phyloP scores from a whole-genome alignment of 2,113 vertebrate genomes.

The Lepidothrix coronata region DNA sequence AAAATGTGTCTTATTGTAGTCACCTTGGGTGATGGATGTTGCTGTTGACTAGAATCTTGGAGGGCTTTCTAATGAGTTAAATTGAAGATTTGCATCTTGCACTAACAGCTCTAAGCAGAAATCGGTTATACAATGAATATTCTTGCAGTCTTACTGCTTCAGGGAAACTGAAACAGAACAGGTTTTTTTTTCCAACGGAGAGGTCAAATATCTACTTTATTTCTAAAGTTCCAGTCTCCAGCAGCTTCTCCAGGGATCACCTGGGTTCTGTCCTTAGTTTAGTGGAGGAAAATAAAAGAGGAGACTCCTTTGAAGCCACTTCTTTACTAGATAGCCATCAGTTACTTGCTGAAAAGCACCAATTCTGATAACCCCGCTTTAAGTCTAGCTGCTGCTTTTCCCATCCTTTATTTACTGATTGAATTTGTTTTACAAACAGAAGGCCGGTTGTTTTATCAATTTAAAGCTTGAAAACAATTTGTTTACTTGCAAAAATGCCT shows the following conservation, averaged over 20 bases:
- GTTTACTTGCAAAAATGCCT: constrained; percentile 36
- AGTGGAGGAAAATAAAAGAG: neutral
- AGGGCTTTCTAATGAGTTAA: constrained; percentile 21
- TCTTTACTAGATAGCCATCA: constrained; percentile 2
- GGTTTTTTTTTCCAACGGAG: neutral
- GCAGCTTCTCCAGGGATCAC: constrained; percentile 12
- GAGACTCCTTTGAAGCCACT: neutral
- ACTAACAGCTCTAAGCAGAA: constrained; percentile 68
- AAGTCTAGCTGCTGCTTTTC: constrained; percentile 30
- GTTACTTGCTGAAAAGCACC: constrained; percentile 33
- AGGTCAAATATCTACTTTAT: constrained; percentile 29
- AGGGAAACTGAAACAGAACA: constrained; percentile 45
- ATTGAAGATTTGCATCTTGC: constrained; percentile 66
- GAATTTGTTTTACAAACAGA: neutral
- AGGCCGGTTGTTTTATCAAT: neutral
- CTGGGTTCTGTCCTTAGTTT: neutral
- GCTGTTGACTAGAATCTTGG: neutral
- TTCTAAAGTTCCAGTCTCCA: constrained; percentile 3
- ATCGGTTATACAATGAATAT: constrained; percentile 20
- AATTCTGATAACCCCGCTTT: constrained; percentile 1
- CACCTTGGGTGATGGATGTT: neutral
- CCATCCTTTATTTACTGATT: neutral
- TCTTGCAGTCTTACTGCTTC: constrained; percentile 52
- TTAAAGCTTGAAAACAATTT: constrained; percentile 30
- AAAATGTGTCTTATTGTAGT: constrained; percentile 90